Evolutionary conservation across 2,113 vertebrate species (phyloP).

Genomic region (Dipodomys ordii): DNA sequence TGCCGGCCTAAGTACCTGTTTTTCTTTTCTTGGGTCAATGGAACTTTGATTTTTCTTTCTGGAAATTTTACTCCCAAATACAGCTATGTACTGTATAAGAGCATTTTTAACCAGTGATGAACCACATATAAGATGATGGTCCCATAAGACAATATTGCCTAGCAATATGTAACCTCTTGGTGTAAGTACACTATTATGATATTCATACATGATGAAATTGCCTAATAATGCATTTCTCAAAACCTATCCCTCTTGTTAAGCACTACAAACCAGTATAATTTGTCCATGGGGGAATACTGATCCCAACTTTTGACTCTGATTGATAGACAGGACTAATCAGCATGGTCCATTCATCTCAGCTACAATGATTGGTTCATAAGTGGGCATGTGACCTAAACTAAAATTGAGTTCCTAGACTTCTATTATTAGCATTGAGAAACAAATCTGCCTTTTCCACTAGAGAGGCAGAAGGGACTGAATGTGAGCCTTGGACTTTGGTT

Average conservation of each 20-base stretch:
- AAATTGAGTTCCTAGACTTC: background rate
- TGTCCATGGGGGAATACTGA: background rate
- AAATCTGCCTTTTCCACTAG: background rate
- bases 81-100: too few relatives aligned
- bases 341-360: background rate
- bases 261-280: background rate
- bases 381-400: background rate
- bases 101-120: background rate
- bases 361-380: constrained; percentile 7
- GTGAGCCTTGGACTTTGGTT: background rate
- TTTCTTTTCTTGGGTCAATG: background rate
- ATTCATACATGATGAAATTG: background rate
- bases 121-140: background rate
- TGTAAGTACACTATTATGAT: background rate
- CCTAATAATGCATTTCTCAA: background rate
- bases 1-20: background rate
- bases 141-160: background rate
- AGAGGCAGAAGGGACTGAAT: background rate
- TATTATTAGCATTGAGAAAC: background rate
- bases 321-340: background rate
- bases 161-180: background rate
- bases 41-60: background rate
- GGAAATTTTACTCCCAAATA: background rate
- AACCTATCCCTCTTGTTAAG: background rate
- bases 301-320: background rate